Evolutionary conservation across 2,113 vertebrate genomes (phyloP).

Genomic region (Regulus satrapa): DNA sequence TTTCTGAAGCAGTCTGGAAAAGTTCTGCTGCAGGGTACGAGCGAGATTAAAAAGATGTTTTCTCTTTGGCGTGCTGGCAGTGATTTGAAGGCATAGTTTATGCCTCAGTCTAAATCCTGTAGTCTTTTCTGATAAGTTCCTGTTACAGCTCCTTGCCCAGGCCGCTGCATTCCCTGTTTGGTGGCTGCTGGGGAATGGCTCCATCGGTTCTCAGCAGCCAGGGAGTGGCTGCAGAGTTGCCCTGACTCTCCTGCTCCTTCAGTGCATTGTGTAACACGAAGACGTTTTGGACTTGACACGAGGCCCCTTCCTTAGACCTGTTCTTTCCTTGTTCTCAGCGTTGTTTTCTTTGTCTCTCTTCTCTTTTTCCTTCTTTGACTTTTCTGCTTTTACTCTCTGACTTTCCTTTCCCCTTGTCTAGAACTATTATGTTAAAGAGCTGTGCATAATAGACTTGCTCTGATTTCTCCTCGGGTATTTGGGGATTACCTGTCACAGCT

Average conservation of each 20-base stretch:
- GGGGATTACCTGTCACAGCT: background rate
- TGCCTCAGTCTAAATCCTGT: background rate
- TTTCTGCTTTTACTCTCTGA: background rate
- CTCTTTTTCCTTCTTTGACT: background rate
- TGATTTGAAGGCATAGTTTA: background rate
- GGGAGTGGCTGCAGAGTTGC: background rate
- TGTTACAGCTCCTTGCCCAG: background rate
- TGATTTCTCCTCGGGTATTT: background rate
- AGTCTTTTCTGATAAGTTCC: background rate
- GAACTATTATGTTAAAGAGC: background rate
- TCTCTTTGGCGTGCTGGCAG: background rate
- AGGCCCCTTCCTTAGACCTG: background rate
- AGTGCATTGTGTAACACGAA: background rate
- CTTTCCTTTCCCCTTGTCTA: slow-evolving; percentile 13
- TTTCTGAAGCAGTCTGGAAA: background rate
- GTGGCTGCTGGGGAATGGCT: background rate
- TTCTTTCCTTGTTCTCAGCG: background rate
- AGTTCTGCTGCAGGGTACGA: background rate
- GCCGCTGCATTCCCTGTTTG: background rate
- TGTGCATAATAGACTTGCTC: background rate
- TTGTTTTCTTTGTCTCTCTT: background rate
- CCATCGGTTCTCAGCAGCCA: background rate
- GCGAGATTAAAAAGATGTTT: background rate
- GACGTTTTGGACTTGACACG: background rate
- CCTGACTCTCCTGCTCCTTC: background rate